Evolutionary conservation across 1,140 invertebrate genomes (phyloP).

Genomic region (Potamilus streckersoni): DNA sequence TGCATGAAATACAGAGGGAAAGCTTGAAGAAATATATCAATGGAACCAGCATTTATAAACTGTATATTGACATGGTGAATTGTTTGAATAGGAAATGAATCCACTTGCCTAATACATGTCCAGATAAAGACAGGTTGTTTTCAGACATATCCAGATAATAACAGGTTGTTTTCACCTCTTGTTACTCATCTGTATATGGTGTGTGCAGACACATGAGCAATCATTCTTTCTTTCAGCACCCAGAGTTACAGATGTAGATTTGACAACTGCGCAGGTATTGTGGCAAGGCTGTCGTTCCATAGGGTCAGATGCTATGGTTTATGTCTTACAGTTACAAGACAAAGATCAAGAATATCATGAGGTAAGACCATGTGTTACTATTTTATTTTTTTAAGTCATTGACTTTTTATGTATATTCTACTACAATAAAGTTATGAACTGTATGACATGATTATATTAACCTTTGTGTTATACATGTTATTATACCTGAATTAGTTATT

Average conservation of each 20-base stretch:
- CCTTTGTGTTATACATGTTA: too few species aligned
- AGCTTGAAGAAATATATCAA: too few species aligned
- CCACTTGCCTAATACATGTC: neutral
- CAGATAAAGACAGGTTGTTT: neutral
- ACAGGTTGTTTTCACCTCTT: neutral
- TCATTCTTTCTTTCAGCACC: slow-evolving; percentile 67
- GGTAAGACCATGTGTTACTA: slow-evolving; percentile 63
- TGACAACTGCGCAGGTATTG: slow-evolving; percentile 70
- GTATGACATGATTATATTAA: too few species aligned
- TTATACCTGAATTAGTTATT: too few species aligned
- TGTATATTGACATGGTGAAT: too few species aligned
- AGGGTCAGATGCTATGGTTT: slow-evolving; percentile 75
- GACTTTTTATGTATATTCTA: neutral
- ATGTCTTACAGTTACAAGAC: slow-evolving; percentile 75
- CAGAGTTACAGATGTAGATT: slow-evolving; percentile 70
- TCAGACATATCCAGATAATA: neutral
- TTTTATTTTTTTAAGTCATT: neutral
- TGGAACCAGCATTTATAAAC: too few species aligned
- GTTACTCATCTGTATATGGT: neutral
- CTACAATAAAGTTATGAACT: neutral
- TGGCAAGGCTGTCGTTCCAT: slow-evolving; percentile 72
- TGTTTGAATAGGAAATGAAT: too few species aligned
- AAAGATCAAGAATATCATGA: slow-evolving; percentile 75
- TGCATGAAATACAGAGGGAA: too few species aligned
- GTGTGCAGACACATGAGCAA: neutral